These are phyloP conservation scores for Delia radicum DNA, from an alignment of 1,140 invertebrate genomes.

Conservation along the genomic window DNA sequence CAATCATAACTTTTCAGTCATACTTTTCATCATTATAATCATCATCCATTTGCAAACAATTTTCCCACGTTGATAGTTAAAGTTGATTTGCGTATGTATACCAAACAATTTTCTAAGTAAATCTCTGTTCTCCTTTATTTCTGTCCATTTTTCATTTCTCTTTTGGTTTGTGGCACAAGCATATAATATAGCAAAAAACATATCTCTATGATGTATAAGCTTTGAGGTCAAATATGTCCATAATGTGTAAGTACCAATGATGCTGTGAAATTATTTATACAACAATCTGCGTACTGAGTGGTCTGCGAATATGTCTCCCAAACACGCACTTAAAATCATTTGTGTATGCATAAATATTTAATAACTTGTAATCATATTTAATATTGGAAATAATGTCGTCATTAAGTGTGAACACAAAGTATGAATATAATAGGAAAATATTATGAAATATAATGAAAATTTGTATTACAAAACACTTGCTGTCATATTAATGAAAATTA, in stretches of 20 bases:
- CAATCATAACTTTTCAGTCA: no score
- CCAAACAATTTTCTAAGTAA: not conserved
- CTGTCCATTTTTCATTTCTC: not conserved
- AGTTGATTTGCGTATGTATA: conserved; percentile 8
- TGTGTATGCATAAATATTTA: conserved; percentile 19
- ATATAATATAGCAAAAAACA: not conserved
- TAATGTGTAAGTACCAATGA: not conserved
- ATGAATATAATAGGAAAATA: not conserved
- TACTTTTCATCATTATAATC: not conserved
- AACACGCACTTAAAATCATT: conserved; percentile 15
- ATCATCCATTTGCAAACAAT: conserved; percentile 9
- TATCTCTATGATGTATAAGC: not conserved
- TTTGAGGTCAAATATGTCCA: not conserved
- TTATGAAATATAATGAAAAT: not conserved
- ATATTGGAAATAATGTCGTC: conserved; percentile 17
- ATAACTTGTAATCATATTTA: conserved; percentile 15
- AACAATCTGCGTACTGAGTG: not conserved
- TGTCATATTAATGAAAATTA: not conserved
- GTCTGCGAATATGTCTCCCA: not conserved
- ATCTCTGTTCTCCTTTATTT: not conserved
- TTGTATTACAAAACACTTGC: not conserved
- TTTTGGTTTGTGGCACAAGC: not conserved
- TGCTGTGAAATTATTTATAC: not conserved
- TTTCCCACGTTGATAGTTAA: conserved; percentile 21
- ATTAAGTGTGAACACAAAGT: not conserved